phyloP scores from a whole-genome alignment of 2,888 invertebrate genomes.

The Ceriagrion tenellum region DNA sequence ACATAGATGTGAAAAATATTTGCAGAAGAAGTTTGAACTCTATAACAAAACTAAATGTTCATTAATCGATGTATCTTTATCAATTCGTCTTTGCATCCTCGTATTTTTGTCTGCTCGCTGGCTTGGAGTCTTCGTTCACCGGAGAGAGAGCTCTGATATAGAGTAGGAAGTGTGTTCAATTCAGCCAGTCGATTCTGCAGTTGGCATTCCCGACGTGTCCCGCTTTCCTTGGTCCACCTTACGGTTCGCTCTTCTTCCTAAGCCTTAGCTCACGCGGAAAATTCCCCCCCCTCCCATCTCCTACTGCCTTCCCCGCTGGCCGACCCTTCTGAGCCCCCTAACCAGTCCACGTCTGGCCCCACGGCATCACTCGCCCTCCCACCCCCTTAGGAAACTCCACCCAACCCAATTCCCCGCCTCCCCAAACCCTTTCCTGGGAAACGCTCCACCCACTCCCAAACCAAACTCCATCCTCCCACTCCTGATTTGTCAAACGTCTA shows the following conservation, averaged over 20 bases:
- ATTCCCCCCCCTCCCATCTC: neutral
- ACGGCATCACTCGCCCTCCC: neutral
- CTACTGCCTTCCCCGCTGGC: neutral
- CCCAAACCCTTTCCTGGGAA: neutral
- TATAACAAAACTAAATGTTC: no score
- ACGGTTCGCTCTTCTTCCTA: neutral
- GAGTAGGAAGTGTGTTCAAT: no score
- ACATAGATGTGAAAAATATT: no score
- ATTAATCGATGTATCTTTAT: no score
- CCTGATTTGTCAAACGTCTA: conserved; percentile 52
- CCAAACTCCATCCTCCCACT: neutral
- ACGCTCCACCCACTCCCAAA: neutral
- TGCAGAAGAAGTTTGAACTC: no score
- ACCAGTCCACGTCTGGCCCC: neutral
- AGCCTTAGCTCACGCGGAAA: neutral
- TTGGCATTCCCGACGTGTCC: neutral
- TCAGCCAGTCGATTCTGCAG: neutral
- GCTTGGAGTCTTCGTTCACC: no score
- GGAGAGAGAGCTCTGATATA: no score
- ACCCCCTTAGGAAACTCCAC: neutral
- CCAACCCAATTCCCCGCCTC: neutral
- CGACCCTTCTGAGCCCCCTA: neutral
- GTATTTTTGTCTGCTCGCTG: no score
- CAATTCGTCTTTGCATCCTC: no score
- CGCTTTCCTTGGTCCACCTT: neutral